Conservation (phyloP, 2,797 vertebrate genomes). For the Acanthopagrus latus region DNA sequence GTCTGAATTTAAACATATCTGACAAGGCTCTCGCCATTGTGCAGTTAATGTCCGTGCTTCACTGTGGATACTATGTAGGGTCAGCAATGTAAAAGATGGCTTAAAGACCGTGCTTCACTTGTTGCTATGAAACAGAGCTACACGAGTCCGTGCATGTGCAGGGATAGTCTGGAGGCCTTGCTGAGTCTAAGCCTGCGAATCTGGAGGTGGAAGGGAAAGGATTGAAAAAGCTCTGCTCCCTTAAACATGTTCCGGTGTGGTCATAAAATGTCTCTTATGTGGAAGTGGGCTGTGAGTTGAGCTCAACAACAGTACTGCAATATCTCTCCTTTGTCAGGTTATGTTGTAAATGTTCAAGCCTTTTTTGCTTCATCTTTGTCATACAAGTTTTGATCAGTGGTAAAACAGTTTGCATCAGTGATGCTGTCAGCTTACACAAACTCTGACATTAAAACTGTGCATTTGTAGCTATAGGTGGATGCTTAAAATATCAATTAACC, state of each 20-base stretch:
- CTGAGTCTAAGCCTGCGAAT: slow-evolving; percentile 81
- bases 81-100: slow-evolving; percentile 62
- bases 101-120: slow-evolving; percentile 79
- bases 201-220: slow-evolving; percentile 80
- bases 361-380: slow-evolving; percentile 8
- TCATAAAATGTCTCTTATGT: slow-evolving; percentile 59
- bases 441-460: slow-evolving; percentile 8
- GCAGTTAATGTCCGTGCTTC: slow-evolving; percentile 23
- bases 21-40: background rate
- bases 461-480: slow-evolving; percentile 17
- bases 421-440: background rate
- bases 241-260: slow-evolving; percentile 48
- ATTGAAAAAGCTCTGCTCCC: slow-evolving; percentile 59
- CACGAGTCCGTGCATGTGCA: slow-evolving; percentile 77
- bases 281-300: slow-evolving; percentile 30
- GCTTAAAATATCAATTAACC: slow-evolving; percentile 21
- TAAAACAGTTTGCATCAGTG: background rate
- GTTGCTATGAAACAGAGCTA: slow-evolving; percentile 87
- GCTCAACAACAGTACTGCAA: background rate
- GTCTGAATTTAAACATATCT: slow-evolving; percentile 21
- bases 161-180: slow-evolving; percentile 79
- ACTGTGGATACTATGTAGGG: slow-evolving; percentile 50
- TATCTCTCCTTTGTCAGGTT: background rate
- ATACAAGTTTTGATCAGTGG: slow-evolving; percentile 13
- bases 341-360: slow-evolving; percentile 30